Evolutionary conservation across 1,140 invertebrate species (phyloP).

Genomic region (Heliothis subflexa): DNA sequence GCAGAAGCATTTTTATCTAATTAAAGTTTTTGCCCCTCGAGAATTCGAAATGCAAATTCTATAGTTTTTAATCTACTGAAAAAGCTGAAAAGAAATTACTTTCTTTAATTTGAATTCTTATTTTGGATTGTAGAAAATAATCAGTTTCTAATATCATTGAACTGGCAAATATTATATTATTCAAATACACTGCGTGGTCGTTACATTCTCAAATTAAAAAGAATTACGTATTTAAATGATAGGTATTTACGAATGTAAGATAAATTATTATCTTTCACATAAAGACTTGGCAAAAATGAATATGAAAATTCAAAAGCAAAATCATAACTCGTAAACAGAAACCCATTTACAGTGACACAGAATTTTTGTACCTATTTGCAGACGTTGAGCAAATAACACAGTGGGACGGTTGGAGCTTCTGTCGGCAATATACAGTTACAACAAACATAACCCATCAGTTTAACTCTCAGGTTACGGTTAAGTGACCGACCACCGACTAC

Average conservation of each 20-base stretch:
- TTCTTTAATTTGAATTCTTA: conserved; percentile 7
- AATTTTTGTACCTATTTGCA: conserved; percentile 51
- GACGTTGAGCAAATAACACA: conserved; percentile 67
- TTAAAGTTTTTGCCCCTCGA: conserved; percentile 21
- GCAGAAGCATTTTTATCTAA: conserved; percentile 25
- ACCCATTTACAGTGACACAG: conserved; percentile 12
- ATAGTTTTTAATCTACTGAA: conserved; percentile 20
- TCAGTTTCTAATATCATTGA: too few species aligned
- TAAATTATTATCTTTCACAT: too few species aligned
- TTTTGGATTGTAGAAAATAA: neutral
- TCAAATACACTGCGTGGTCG: neutral
- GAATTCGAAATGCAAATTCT: conserved; percentile 12
- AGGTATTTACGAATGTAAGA: too few species aligned
- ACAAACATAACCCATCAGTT: conserved; percentile 74
- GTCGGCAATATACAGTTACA: conserved; percentile 74
- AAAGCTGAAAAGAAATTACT: neutral
- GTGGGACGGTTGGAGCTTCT: conserved; percentile 71
- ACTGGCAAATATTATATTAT: neutral
- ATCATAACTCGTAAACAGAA: neutral
- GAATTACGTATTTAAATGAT: too few species aligned
- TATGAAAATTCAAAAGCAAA: too few species aligned
- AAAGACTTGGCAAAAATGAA: too few species aligned
- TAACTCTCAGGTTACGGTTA: conserved; percentile 78
- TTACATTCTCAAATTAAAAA: too few species aligned
- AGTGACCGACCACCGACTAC: conserved; percentile 81